Percentiles rank a stretch among this genome's conserved stretches.
These are phyloP conservation scores for Cryptus armator DNA, from an alignment of 2,888 invertebrate species.

Conservation along the genomic window DNA sequence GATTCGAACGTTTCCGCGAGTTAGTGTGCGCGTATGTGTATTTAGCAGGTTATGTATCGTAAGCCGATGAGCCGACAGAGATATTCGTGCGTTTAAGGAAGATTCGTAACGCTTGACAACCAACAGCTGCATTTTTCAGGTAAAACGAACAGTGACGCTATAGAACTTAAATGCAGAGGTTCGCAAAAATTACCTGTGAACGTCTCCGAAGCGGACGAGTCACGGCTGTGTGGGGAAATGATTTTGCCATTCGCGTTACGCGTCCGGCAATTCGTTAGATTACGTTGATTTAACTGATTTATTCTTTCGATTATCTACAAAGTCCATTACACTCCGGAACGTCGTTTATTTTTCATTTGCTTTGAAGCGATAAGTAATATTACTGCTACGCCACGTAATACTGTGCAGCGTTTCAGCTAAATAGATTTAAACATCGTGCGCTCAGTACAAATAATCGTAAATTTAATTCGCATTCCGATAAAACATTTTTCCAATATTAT, in stretches of 20 bases:
- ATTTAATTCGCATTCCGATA: too few relatives aligned
- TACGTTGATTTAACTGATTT: background rate
- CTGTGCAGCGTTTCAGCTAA: too few relatives aligned
- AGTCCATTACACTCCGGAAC: background rate
- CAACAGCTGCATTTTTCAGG: background rate
- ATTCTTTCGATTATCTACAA: background rate
- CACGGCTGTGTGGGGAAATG: background rate
- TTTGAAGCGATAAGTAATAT: too few relatives aligned
- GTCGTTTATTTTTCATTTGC: background rate
- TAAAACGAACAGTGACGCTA: background rate
- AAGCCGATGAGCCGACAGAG: background rate
- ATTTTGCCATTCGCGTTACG: background rate
- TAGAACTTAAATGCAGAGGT: background rate
- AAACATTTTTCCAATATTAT: too few relatives aligned
- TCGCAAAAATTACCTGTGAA: background rate
- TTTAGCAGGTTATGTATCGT: background rate
- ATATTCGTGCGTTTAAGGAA: background rate
- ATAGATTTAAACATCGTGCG: too few relatives aligned
- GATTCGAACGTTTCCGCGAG: background rate
- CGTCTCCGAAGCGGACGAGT: background rate
- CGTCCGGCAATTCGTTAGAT: background rate
- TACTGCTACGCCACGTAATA: too few relatives aligned
- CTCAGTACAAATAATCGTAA: too few relatives aligned
- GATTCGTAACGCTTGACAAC: background rate
- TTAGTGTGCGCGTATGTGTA: background rate